Base-by-base conservation (phyloP, 1,140 invertebrate species). In the Drosophila pectinifera region DNA sequence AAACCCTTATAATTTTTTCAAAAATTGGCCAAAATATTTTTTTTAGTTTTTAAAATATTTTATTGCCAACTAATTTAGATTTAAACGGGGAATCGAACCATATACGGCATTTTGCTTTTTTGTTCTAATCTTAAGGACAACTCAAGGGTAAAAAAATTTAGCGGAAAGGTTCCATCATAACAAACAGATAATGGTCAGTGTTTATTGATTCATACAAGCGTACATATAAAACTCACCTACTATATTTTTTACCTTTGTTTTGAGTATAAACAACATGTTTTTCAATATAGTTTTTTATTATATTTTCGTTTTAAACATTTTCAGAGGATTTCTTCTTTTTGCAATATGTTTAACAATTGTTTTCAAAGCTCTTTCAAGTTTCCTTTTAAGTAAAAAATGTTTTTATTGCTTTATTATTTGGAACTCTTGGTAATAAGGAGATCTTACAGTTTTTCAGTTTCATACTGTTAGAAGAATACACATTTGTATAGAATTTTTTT, bases 101-200 rank as follows among this genome's bases (percentile, higher is more conserved):
- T n/a, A n/a, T n/a, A n/a, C n/a, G n/a, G n/a, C n/a, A n/a, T n/a
- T n/a, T n/a, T n/a, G n/a, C n/a, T n/a, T n/a, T n/a, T n/a, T n/a
- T n/a, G n/a, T n/a, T n/a, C n/a, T n/a, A n/a, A n/a, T n/a, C n/a
- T n/a, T n/a, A n/a, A n/a, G n/a, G n/a, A n/a, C n/a, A n/a, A n/a
- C n/a, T n/a, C n/a, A n/a, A n/a, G n/a, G n/a, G n/a, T n/a, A n/a
- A n/a, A n/a, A n/a, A n/a, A n/a, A 20, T 36, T 26, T 26, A 38
- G 34, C 54, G 63, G 49, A 42, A 46, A 46, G 24, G 24, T 38
- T 54, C 18, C 10, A 16, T 10, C 16, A 38, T 45, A 51, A 51
- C 48, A 51, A 8, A 11, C 16, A 34, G 48, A 51, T 34, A 51
- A 51, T 51, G 11, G 6, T 18, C 10, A 48, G 24, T 28, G 24